Evolutionary conservation across 2,888 invertebrate species (phyloP), one percentile per base, ranked within the genome.

Genomic region (Pristionchus japonicus): DNA sequence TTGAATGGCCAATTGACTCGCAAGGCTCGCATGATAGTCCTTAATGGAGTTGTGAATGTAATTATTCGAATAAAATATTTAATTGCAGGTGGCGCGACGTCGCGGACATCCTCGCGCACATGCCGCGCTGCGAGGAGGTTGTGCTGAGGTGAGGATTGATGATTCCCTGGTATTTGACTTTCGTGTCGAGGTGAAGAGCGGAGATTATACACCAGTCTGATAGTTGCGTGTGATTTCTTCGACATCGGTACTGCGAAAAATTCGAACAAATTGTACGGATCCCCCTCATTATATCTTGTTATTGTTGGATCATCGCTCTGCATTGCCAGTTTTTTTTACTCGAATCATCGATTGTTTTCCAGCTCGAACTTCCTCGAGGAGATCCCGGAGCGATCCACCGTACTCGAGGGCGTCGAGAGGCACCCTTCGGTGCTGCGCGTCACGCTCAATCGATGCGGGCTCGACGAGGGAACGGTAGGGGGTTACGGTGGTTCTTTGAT

Each of bases 21-120:
- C 47, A n/a, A n/a, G n/a, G n/a, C n/a, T n/a, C n/a, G n/a, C n/a
- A n/a, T n/a, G n/a, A n/a, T n/a, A n/a, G n/a, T n/a, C n/a, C n/a
- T n/a, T n/a, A n/a, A n/a, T n/a, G n/a, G n/a, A n/a, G n/a, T 67
- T 27, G 20, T 27, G 2, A 31, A 70, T 70, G 20, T 96, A 90
- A 95, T 97, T 31, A 96, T 96, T 86, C 95, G n/a, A n/a, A 96
- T 85, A 96, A 97, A 89, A 96, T 17, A 49, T 82, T 49, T 0
- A 6, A 37, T 37, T 37, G 1, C n/a, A 34, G 27, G 9, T 49
- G 86, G 86, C 7, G 86, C 49, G 87, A 87, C 17, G 87, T 87
- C 0, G 64, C 80, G 37, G 31, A 52, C 57, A 77, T 77, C 9
- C 80, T 87, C 15, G 27, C 7, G 47, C 80, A 80, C 27, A 80